Percentiles rank a stretch among this genome's conserved stretches.
Evolutionary conservation across 2,797 vertebrate genomes (phyloP).

Genomic region (Buphagus erythrorhynchus): DNA sequence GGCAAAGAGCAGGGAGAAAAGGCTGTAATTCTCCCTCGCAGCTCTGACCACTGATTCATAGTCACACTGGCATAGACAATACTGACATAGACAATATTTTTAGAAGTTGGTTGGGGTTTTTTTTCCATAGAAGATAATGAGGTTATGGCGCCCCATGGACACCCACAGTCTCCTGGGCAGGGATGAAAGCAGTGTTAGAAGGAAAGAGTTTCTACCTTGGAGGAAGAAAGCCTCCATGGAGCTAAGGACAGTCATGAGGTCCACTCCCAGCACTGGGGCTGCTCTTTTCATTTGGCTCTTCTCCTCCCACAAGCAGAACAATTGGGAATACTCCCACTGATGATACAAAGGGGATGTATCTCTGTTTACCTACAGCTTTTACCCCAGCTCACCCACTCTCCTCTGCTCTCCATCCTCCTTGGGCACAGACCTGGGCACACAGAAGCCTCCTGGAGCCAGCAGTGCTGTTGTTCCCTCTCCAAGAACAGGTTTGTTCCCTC

Average conservation of each 20-base stretch:
- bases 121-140: slow-evolving; percentile 33
- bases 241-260: neutral
- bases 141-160: neutral
- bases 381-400: neutral
- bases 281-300: neutral
- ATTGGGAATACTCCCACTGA: neutral
- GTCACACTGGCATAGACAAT: slow-evolving; percentile 34
- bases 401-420: neutral
- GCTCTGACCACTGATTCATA: slow-evolving; percentile 51
- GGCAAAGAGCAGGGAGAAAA: slow-evolving; percentile 2
- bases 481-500: neutral
- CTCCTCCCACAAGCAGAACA: neutral
- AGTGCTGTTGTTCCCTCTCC: neutral
- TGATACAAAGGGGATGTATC: neutral
- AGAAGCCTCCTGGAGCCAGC: neutral
- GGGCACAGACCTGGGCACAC: neutral
- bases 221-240: neutral
- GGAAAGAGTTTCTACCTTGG: neutral
- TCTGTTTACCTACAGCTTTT: neutral
- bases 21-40: neutral
- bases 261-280: neutral
- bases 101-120: neutral
- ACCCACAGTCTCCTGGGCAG: slow-evolving; percentile 15
- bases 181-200: slow-evolving; percentile 21
- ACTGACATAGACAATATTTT: slow-evolving; percentile 44